These are phyloP conservation scores for Cacatua alba DNA, from an alignment of 2,113 vertebrate genomes.

Conservation along the genomic window DNA sequence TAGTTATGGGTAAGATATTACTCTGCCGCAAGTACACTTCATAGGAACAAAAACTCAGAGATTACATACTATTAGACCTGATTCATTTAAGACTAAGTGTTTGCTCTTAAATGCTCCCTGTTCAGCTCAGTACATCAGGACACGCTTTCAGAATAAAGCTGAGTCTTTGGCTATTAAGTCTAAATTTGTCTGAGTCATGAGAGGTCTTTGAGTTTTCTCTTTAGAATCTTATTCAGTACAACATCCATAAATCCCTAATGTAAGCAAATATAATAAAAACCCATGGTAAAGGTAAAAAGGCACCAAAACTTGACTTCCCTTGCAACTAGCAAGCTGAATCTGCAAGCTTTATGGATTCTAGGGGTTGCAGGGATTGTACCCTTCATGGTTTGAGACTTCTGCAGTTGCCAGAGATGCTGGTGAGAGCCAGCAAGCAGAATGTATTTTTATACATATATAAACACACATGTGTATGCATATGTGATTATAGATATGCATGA, in stretches of 20 bases:
- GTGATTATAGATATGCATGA: background rate
- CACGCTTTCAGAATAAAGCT: background rate
- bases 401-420: background rate
- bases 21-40: background rate
- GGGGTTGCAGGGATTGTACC: fast-evolving
- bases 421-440: background rate
- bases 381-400: background rate
- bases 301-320: background rate
- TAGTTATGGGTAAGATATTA: background rate
- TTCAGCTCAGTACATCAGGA: background rate
- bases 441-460: background rate
- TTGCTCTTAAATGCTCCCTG: background rate
- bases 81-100: background rate
- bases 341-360: background rate
- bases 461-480: background rate
- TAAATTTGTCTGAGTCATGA: background rate
- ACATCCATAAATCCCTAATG: background rate
- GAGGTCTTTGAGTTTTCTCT: background rate
- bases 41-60: background rate
- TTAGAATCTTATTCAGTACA: background rate
- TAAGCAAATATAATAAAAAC: background rate
- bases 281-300: background rate
- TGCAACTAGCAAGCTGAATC: background rate
- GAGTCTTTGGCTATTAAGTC: background rate
- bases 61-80: background rate